phyloP scores from a whole-genome alignment of 2,888 invertebrate species.

The Nomada flava region DNA sequence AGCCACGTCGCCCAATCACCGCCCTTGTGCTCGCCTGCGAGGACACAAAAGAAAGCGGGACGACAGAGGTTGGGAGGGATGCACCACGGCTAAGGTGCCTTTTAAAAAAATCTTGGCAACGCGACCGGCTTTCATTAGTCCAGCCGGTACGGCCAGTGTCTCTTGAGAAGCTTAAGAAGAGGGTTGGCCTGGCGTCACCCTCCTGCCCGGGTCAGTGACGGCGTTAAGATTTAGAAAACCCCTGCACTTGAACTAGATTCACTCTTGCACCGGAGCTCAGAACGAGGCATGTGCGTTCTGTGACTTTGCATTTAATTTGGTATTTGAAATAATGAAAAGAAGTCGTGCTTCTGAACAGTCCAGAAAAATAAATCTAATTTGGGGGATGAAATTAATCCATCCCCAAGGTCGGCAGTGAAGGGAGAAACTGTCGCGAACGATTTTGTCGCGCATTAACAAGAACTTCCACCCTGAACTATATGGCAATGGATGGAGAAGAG shows the following conservation, averaged over 20 bases:
- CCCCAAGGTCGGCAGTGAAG: not conserved
- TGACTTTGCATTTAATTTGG: too few relatives aligned
- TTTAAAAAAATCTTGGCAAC: constrained; percentile 77
- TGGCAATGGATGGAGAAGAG: constrained; percentile 38
- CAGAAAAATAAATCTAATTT: too few relatives aligned
- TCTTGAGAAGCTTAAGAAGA: constrained; percentile 61
- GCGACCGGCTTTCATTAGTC: constrained; percentile 76
- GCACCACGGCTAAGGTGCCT: constrained; percentile 47
- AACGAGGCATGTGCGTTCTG: not conserved
- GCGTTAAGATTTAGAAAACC: constrained; percentile 50
- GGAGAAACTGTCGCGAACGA: constrained; percentile 33
- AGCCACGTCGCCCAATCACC: constrained; percentile 77
- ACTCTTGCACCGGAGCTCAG: not conserved
- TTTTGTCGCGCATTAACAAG: constrained; percentile 54
- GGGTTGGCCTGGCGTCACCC: constrained; percentile 51
- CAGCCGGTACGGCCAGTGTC: constrained; percentile 64
- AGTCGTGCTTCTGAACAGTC: too few relatives aligned
- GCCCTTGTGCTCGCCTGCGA: constrained; percentile 72
- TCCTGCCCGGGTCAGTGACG: constrained; percentile 48
- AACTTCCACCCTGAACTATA: constrained; percentile 32
- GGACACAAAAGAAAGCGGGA: constrained; percentile 70
- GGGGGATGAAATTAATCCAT: too few relatives aligned
- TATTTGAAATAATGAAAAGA: not conserved
- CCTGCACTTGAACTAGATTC: constrained; percentile 23
- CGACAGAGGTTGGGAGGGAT: constrained; percentile 55